A percentile compares a stretch with the other conserved stretches of the same genome.
phyloP scores from a whole-genome alignment of 1,140 invertebrate species.

The Dolichoris vasculosae region DNA sequence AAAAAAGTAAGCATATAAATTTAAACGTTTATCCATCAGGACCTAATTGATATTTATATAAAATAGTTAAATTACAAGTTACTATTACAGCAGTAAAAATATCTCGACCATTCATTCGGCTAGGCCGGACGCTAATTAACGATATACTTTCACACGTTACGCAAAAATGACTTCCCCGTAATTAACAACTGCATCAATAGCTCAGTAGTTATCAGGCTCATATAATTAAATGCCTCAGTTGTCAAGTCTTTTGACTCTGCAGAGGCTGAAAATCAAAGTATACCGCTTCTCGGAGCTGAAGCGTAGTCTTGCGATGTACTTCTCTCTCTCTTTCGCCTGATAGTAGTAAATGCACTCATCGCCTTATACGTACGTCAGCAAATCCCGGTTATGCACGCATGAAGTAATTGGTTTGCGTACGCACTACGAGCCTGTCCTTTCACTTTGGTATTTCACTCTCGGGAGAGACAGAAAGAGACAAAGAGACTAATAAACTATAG shows the following conservation, averaged over 20 bases:
- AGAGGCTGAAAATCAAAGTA: background rate
- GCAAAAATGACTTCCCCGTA: background rate
- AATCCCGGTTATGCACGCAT: background rate
- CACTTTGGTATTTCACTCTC: conserved; percentile 45
- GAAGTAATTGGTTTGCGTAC: background rate
- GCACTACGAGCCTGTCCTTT: conserved; percentile 26
- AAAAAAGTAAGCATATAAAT: too few species aligned
- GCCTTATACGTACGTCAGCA: background rate
- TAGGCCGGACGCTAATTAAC: background rate
- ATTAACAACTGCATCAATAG: background rate
- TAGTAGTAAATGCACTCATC: background rate
- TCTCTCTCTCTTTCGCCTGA: background rate
- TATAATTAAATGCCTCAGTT: background rate
- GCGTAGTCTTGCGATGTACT: too few species aligned
- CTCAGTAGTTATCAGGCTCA: too few species aligned
- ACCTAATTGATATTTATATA: too few species aligned
- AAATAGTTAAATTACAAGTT: too few species aligned
- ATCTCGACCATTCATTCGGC: too few species aligned
- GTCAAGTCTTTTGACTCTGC: background rate
- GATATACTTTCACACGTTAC: background rate
- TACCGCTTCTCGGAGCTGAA: background rate
- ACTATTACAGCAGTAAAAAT: background rate
- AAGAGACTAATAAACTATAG: background rate
- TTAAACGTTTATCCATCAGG: too few species aligned
- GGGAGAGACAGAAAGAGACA: conserved; percentile 15